Conservation (phyloP, 2,888 invertebrate species). For the Amphiduros pacificus region DNA sequence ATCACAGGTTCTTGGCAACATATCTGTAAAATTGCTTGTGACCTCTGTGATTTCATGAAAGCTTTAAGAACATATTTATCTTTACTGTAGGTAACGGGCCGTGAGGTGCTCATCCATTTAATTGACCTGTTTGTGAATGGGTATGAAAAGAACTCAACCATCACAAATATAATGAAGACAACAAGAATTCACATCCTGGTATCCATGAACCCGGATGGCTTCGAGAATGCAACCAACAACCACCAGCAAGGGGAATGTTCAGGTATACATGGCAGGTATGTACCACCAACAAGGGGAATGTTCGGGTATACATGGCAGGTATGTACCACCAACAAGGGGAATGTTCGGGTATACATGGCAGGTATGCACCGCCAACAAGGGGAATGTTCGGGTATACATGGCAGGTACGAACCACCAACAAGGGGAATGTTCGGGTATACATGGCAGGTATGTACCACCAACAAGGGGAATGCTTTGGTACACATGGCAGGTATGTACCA, state of each 20-base stretch:
- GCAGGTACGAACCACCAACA: background rate
- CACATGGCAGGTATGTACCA: too few species aligned
- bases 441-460: too few species aligned
- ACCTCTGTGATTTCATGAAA: too few species aligned
- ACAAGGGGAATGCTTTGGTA: too few species aligned
- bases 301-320: too few species aligned
- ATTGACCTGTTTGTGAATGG: conserved; percentile 41
- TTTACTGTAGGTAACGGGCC: conserved; percentile 72
- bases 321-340: too few species aligned
- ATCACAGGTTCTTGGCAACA: too few species aligned
- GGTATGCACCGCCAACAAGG: conserved; percentile 9
- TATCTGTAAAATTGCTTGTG: too few species aligned
- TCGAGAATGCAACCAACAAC: conserved; percentile 27
- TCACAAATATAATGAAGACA: conserved; percentile 41
- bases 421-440: too few species aligned
- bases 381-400: conserved; percentile 4
- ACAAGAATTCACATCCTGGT: conserved; percentile 52
- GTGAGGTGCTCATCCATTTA: conserved; percentile 76
- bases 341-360: too few species aligned
- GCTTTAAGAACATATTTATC: background rate
- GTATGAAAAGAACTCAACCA: conserved; percentile 37
- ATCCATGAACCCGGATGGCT: conserved; percentile 57
- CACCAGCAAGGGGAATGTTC: conserved; percentile 8
- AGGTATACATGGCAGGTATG: conserved; percentile 7
- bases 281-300: background rate